Base-by-base conservation (phyloP, 2,888 invertebrate genomes). In the Antitype chi region DNA sequence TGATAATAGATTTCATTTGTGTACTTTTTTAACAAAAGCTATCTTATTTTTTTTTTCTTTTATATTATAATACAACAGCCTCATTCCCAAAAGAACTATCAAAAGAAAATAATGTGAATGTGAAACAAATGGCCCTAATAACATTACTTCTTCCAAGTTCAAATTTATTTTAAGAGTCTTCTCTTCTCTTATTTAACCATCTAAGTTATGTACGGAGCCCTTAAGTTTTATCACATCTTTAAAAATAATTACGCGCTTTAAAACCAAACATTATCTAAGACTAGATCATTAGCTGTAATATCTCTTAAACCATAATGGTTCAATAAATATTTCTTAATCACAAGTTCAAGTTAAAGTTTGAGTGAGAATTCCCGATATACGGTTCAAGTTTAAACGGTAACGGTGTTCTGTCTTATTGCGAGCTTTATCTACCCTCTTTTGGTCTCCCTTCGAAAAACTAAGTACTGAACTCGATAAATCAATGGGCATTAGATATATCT, bases 391-490 rank as follows among this genome's bases (percentile, higher is more conserved):
- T 82, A 81, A 84, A 85, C 78, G 70, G 86, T 76, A 83, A 89
- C 89, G 86, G 87, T 89, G 85, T 85, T 89, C 87, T 85, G 79
- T 77, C 81, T 89, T 89, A 87, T 87, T 87, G 77, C 78, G 60
- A 78, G 85, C 83, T 88, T 89, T 92, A 91, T 92, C 92, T 91
- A 90, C 92, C 92, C 92, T 89, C 72, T 38, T 82, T 86, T 83
- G 75, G 83, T 76, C 85, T 86, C 91, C 90, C 92, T 92, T 93
- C 90, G 90, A 91, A 93, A 94, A 93, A 93, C 90, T 89, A 90
- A 92, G 93, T 91, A 92, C 89, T 91, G 90, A 91, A 93, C 91
- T 92, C 93, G 87, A 95, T 96, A 95, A 95, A 96, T 96, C 96
- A 96, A 94, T 91, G 90, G 87, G 94, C 90, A 93, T 94, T 94